Percentiles rank a stretch among this genome's conserved stretches.
Evolutionary conservation across 1,140 invertebrate species (phyloP).

Genomic region (Pollicipes pollicipes): DNA sequence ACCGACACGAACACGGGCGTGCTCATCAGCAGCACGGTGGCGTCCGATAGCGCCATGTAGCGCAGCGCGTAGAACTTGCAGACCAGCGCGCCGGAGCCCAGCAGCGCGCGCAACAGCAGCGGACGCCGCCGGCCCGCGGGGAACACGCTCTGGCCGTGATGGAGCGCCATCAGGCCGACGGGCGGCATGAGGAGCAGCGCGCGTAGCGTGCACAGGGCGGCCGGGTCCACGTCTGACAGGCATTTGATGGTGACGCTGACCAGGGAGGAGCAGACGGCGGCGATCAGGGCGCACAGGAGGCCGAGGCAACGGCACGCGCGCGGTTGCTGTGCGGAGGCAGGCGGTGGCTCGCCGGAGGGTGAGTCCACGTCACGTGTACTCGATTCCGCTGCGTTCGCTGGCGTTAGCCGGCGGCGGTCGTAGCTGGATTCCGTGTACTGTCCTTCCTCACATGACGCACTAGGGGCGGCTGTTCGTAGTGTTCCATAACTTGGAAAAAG

Average conservation of each 20-base stretch:
- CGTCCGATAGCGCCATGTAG: conserved; percentile 73
- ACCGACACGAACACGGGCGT: conserved; percentile 80
- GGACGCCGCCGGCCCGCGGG: conserved; percentile 43
- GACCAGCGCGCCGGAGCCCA: conserved; percentile 65
- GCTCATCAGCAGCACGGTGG: conserved; percentile 77
- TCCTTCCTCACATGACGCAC: no score
- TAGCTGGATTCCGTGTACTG: no score
- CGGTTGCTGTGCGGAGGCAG: no score
- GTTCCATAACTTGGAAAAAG: no score
- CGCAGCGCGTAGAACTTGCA: conserved; percentile 74
- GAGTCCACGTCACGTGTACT: no score
- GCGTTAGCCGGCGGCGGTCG: no score
- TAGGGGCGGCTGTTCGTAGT: no score
- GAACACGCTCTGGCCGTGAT: conserved; percentile 52
- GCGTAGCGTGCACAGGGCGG: conserved; percentile 59
- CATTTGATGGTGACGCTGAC: conserved; percentile 59
- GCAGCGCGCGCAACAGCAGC: conserved; percentile 50
- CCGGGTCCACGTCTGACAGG: conserved; percentile 49
- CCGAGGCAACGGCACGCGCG: conserved; percentile 39
- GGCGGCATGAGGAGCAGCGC: conserved; percentile 68
- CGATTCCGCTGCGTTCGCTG: no score
- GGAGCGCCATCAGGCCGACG: conserved; percentile 62
- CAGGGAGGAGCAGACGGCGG: conserved; percentile 71
- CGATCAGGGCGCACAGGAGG: conserved; percentile 61
- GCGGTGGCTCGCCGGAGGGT: no score